Evolutionary conservation across 2,113 vertebrate genomes (phyloP).

Genomic region (Dasyornis broadbenti): DNA sequence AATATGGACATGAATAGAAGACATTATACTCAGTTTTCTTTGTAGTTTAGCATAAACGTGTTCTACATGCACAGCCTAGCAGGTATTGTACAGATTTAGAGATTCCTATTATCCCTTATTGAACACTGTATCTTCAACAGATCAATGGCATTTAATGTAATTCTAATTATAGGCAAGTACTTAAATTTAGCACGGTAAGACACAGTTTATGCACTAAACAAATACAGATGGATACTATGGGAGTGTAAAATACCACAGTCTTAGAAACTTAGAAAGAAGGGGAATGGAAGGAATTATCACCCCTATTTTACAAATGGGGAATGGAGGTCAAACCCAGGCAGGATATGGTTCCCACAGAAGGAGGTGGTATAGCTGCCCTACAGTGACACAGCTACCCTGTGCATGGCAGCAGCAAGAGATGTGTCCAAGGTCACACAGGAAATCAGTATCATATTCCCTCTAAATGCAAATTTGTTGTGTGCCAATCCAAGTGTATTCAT

Average conservation of each 20-base stretch:
- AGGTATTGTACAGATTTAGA: not conserved
- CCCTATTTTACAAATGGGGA: not conserved
- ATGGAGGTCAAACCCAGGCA: not conserved
- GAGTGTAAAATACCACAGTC: not conserved
- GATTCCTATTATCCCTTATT: not conserved
- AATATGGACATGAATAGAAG: not conserved
- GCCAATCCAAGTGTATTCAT: not conserved
- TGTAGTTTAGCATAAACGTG: not conserved
- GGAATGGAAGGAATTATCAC: not conserved
- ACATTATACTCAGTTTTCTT: not conserved
- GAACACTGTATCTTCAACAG: rapidly evolving
- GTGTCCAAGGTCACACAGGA: not conserved
- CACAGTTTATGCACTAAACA: not conserved
- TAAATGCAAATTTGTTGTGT: not conserved
- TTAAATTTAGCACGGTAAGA: not conserved
- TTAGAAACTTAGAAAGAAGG: not conserved
- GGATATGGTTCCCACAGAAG: rapidly evolving
- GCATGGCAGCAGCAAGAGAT: rapidly evolving
- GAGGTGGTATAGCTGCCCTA: not conserved
- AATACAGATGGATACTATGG: not conserved
- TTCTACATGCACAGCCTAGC: not conserved
- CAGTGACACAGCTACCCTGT: not conserved
- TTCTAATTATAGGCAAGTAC: not conserved
- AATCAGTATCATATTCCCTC: not conserved
- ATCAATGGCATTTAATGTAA: not conserved